Evolutionary conservation across 2,113 vertebrate species (phyloP).

Genomic region (human): GRCh38 chr2:61808001-61808500

Average conservation of each 20-base stretch:
- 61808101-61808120: background rate
- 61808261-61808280: no score
- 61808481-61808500: no score
- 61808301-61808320: no score
- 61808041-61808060: background rate
- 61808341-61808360: no score
- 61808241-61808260: background rate
- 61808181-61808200: background rate
- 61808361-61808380: no score
- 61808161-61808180: background rate
- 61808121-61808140: background rate
- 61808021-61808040: background rate
- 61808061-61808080: background rate
- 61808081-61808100: background rate
- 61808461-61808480: no score
- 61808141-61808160: background rate
- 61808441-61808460: no score
- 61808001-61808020: background rate
- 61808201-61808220: background rate
- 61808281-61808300: no score
- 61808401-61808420: no score
- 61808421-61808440: no score
- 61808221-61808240: slow-evolving; percentile 41
- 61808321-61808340: no score
- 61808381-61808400: no score